Evolutionary conservation across 2,113 vertebrate species (phyloP).

Genomic region (Limanda limanda): DNA sequence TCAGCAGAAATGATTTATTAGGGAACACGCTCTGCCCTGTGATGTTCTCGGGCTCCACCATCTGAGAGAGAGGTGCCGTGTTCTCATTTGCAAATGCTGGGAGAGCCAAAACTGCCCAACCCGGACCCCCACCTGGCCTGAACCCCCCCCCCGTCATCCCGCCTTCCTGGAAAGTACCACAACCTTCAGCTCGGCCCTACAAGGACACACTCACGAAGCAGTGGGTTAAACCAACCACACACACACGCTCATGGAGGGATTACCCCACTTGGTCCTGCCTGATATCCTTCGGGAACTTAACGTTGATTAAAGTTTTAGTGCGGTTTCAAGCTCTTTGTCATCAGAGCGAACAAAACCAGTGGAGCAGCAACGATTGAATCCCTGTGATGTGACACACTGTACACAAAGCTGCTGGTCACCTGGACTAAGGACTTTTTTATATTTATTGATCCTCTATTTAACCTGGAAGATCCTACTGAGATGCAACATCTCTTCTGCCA

Average conservation of each 20-base stretch:
- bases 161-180: conserved; percentile 37
- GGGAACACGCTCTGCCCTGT: conserved; percentile 52
- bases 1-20: conserved; percentile 66
- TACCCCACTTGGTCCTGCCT: background rate
- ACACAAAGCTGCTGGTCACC: background rate
- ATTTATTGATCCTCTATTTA: too few species aligned
- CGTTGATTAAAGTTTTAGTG: conserved; percentile 34
- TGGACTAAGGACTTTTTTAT: too few species aligned
- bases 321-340: background rate
- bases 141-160: background rate
- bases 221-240: background rate
- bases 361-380: conserved; percentile 30
- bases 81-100: conserved; percentile 2
- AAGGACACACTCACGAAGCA: conserved; percentile 5
- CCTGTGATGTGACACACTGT: conserved; percentile 27
- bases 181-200: conserved; percentile 25
- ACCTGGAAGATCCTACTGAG: too few species aligned
- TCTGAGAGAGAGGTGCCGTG: conserved; percentile 27
- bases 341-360: conserved; percentile 1
- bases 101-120: background rate
- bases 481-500: too few species aligned
- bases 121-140: conserved; percentile 3
- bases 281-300: conserved; percentile 11
- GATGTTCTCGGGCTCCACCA: conserved; percentile 45
- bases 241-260: conserved; percentile 6